Evolutionary conservation across 2,888 invertebrate genomes (phyloP).

Genomic region (Drosophila antonietae): DNA sequence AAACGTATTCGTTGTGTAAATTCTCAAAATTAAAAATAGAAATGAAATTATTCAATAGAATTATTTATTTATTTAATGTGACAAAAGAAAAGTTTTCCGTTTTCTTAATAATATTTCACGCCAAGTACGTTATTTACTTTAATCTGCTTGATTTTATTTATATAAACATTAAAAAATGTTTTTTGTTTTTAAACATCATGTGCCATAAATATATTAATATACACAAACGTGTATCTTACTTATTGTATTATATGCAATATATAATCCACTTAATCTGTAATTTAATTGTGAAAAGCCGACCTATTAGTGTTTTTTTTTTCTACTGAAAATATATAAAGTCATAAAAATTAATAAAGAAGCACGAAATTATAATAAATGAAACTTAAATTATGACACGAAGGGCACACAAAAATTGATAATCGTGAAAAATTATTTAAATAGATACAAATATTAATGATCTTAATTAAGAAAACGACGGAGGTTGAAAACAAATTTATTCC

Average conservation of each 20-base stretch:
- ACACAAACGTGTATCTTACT: slow-evolving; percentile 30
- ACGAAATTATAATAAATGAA: not conserved
- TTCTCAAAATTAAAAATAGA: not conserved
- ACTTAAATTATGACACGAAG: slow-evolving; percentile 15
- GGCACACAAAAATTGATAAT: slow-evolving; percentile 22
- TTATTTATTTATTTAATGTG: slow-evolving; percentile 32
- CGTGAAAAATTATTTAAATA: slow-evolving; percentile 21
- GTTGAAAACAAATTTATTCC: slow-evolving; percentile 5
- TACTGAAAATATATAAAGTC: slow-evolving; percentile 9
- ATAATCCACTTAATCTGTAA: slow-evolving; percentile 37
- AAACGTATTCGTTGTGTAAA: not conserved
- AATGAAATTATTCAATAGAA: not conserved
- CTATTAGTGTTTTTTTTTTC: slow-evolving; percentile 3
- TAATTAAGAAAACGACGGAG: not conserved
- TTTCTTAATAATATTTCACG: slow-evolving; percentile 43
- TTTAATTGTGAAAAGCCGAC: slow-evolving; percentile 37
- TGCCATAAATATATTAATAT: slow-evolving; percentile 38
- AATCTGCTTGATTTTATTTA: slow-evolving; percentile 20
- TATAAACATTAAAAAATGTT: slow-evolving; percentile 39
- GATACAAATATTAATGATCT: slow-evolving; percentile 28
- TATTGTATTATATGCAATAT: slow-evolving; percentile 54
- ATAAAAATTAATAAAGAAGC: not conserved
- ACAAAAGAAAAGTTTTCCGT: slow-evolving; percentile 50
- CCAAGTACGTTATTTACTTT: slow-evolving; percentile 28
- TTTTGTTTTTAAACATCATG: slow-evolving; percentile 23